Evolutionary conservation across 2,797 vertebrate species (phyloP).

Genomic region (Ceryle rudis): DNA sequence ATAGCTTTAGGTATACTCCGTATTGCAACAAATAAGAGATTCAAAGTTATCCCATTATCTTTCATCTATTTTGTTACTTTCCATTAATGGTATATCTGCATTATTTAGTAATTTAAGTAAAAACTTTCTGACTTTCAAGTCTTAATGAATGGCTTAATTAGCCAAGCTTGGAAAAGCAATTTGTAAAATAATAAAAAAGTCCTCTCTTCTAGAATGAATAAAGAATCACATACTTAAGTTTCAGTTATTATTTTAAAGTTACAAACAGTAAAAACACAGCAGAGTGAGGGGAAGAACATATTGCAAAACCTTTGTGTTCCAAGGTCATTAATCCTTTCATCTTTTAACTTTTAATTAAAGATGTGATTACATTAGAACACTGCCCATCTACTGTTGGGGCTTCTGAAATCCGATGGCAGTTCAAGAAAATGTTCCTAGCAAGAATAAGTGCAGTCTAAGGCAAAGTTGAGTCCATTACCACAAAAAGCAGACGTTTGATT

Average conservation of each 20-base stretch:
- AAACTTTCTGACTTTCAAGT: neutral
- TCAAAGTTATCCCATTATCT: neutral
- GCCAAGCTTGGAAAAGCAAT: neutral
- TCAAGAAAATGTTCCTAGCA: neutral
- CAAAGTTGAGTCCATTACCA: neutral
- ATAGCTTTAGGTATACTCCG: neutral
- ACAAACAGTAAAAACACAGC: neutral
- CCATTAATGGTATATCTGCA: neutral
- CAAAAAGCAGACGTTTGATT: neutral
- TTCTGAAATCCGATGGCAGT: neutral
- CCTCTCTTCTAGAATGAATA: neutral
- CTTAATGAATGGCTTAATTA: neutral
- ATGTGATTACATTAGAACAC: neutral
- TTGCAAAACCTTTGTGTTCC: neutral
- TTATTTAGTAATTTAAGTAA: neutral
- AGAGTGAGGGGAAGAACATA: neutral
- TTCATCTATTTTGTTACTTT: neutral
- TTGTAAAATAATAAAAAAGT: neutral
- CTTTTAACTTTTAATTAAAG: conserved; percentile 2
- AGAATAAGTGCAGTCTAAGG: neutral
- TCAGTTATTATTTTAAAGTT: neutral
- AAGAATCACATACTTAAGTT: neutral
- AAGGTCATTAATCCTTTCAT: neutral
- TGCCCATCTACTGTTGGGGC: neutral
- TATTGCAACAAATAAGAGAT: neutral